A percentile compares a stretch with the other conserved stretches of the same genome.
phyloP scores from a whole-genome alignment of 2,113 vertebrate species.

The Aspidoscelis tigris region DNA sequence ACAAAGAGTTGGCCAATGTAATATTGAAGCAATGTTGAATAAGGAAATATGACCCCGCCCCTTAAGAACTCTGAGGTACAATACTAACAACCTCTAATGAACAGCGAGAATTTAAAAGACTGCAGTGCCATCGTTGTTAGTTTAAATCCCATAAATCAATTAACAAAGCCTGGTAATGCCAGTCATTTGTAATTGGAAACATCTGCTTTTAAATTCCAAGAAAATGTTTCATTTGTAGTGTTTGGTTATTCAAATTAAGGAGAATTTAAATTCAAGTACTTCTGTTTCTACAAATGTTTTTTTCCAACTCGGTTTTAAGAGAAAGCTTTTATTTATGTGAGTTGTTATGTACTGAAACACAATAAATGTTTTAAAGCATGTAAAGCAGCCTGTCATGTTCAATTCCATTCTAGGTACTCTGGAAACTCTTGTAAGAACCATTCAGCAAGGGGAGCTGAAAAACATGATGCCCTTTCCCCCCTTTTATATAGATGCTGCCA shows the following conservation, averaged over 20 bases:
- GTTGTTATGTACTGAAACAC: slow-evolving; percentile 58
- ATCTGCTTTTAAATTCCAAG: slow-evolving; percentile 62
- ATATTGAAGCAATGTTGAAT: too few relatives aligned
- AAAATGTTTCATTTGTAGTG: slow-evolving; percentile 60
- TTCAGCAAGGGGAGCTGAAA: slow-evolving; percentile 60
- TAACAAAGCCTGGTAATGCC: slow-evolving; percentile 70
- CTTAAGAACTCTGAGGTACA: too few relatives aligned
- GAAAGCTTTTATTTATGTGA: slow-evolving; percentile 75
- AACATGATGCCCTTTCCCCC: slow-evolving; percentile 45
- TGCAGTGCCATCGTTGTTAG: too few relatives aligned
- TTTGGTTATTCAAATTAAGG: slow-evolving; percentile 28
- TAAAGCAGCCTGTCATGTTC: too few relatives aligned
- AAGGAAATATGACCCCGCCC: too few relatives aligned
- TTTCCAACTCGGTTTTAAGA: slow-evolving; percentile 75
- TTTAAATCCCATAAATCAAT: slow-evolving; percentile 68
- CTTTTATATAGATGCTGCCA: slow-evolving; percentile 51
- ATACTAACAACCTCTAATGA: too few relatives aligned
- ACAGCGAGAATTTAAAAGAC: too few relatives aligned
- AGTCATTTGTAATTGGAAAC: slow-evolving; percentile 73
- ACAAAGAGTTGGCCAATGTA: too few relatives aligned
- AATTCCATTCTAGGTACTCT: slow-evolving; percentile 25
- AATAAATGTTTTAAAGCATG: slow-evolving; percentile 64
- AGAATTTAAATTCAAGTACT: slow-evolving; percentile 58
- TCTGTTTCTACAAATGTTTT: slow-evolving; percentile 67
- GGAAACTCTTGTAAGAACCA: slow-evolving; percentile 56